Conservation (phyloP, 2,113 vertebrate species). For the Pluvialis apricaria region DNA sequence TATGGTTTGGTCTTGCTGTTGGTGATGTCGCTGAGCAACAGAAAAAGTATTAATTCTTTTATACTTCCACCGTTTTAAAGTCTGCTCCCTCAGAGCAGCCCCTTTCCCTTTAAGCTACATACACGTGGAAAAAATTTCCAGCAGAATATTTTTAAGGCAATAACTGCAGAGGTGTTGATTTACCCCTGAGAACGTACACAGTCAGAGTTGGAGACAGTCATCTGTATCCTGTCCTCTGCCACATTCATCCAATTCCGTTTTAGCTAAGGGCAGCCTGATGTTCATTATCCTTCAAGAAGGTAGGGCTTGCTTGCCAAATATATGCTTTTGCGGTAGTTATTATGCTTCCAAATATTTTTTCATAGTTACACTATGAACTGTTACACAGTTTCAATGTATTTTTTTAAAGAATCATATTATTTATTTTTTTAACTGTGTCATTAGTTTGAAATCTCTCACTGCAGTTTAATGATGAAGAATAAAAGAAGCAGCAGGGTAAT, state of each 20-base stretch:
- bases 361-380: background rate
- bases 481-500: background rate
- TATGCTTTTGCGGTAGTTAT: background rate
- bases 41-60: background rate
- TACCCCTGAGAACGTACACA: background rate
- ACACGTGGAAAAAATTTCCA: background rate
- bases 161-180: background rate
- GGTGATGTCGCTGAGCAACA: background rate
- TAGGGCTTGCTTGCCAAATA: background rate
- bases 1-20: background rate
- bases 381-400: background rate
- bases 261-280: background rate
- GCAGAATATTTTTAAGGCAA: background rate
- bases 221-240: background rate
- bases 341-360: background rate
- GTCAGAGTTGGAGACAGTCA: background rate
- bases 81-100: background rate
- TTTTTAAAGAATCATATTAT: background rate
- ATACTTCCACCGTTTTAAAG: background rate
- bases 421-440: background rate
- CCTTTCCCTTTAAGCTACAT: background rate
- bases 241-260: slow-evolving; percentile 9
- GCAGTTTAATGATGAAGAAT: background rate
- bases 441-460: background rate
- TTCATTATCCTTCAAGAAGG: background rate